Evolutionary conservation across 2,113 vertebrate genomes (phyloP).

Genomic region (Asarcornis scutulata): DNA sequence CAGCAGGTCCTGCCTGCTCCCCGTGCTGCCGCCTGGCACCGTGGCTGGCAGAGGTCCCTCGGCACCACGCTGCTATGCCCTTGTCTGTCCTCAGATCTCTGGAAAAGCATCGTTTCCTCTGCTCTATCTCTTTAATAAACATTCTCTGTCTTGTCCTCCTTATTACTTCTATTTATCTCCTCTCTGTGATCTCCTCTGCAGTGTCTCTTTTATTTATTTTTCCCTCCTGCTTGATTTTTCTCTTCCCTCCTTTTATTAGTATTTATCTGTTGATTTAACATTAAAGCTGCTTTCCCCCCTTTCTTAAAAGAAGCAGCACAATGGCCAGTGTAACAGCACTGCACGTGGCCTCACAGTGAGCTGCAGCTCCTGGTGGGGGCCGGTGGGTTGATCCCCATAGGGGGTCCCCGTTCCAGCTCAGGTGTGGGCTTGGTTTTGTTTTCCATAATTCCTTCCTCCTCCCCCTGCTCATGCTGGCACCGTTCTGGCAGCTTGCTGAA

Average conservation of each 20-base stretch:
- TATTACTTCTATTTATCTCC: conserved; percentile 71
- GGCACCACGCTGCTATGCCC: neutral
- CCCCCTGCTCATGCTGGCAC: fast-evolving
- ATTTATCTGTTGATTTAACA: conserved; percentile 53
- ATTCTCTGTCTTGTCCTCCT: conserved; percentile 60
- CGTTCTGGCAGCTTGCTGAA: neutral
- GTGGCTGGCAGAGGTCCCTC: neutral
- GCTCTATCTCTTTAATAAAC: conserved; percentile 56
- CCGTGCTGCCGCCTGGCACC: neutral
- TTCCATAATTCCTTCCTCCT: neutral
- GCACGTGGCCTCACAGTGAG: neutral
- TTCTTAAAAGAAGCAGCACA: neutral
- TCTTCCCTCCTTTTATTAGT: conserved; percentile 33
- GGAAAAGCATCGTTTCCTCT: neutral
- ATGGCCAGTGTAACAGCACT: neutral
- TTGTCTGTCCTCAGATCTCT: conserved; percentile 30
- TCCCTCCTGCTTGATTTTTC: conserved; percentile 29
- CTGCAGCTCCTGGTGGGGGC: neutral
- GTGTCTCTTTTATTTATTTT: conserved; percentile 59
- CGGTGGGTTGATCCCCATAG: fast-evolving
- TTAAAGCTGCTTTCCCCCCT: neutral
- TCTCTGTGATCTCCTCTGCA: conserved; percentile 32
- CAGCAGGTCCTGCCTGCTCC: neutral
- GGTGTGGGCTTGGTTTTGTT: neutral
- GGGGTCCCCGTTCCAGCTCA: neutral